phyloP scores from a whole-genome alignment of 2,888 invertebrate species.

The Drosophila yooni region DNA sequence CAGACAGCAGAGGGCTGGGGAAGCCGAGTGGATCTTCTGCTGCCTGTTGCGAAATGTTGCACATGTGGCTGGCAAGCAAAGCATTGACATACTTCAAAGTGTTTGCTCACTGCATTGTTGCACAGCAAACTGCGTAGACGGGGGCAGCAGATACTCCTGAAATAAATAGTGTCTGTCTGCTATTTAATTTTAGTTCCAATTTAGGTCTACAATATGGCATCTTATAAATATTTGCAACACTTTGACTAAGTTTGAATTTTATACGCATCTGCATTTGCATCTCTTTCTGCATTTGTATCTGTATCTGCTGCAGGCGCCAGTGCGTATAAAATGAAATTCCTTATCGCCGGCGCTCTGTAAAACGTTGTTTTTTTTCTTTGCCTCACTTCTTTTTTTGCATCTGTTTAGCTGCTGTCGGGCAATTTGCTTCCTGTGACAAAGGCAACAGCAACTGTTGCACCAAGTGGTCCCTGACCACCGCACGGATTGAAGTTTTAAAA shows the following conservation, averaged over 20 bases:
- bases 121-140: neutral
- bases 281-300: conserved; percentile 1
- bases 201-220: conserved; percentile 46
- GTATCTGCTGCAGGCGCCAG: conserved; percentile 45
- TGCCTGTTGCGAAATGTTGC: conserved; percentile 65
- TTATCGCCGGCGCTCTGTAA: conserved; percentile 46
- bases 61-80: conserved; percentile 69
- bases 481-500: conserved; percentile 27
- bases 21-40: conserved; percentile 6
- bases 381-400: conserved; percentile 9
- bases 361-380: conserved; percentile 16
- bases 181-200: conserved; percentile 40
- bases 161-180: conserved; percentile 27
- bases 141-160: conserved; percentile 13
- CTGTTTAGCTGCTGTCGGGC: conserved; percentile 27
- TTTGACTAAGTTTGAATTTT: conserved; percentile 37
- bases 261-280: conserved; percentile 13
- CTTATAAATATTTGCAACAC: conserved; percentile 53
- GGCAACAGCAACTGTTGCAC: conserved; percentile 46
- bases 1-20: conserved; percentile 54
- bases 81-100: conserved; percentile 79
- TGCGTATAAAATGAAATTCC: conserved; percentile 62
- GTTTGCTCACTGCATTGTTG: conserved; percentile 49
- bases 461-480: conserved; percentile 37
- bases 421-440: conserved; percentile 34